Percentiles rank a stretch among this genome's conserved stretches.
Conservation (phyloP, 2,888 invertebrate genomes). For the Omphaloscelis lunosa region DNA sequence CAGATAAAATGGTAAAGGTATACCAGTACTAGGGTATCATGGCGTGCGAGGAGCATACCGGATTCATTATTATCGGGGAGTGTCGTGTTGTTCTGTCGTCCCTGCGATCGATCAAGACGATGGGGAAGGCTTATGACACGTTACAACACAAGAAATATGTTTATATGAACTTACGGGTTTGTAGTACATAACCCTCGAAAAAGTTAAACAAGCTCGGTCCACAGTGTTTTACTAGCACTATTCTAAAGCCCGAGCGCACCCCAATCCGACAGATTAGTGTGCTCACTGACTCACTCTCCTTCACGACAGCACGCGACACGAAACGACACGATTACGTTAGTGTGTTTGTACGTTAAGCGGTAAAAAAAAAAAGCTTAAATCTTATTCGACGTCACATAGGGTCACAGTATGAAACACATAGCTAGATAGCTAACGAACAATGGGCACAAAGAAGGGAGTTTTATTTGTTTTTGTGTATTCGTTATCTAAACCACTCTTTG, state of each 20-base stretch:
- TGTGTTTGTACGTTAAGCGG: conserved; percentile 20
- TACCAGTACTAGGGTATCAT: too few species aligned
- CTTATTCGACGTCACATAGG: conserved; percentile 47
- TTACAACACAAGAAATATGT: background rate
- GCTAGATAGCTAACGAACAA: conserved; percentile 65
- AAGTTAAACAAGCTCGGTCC: background rate
- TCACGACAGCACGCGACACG: background rate
- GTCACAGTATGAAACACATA: conserved; percentile 54
- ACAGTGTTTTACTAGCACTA: background rate
- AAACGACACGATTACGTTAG: background rate
- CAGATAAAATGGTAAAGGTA: conserved; percentile 45
- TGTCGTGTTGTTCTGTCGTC: background rate
- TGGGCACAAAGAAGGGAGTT: conserved; percentile 68
- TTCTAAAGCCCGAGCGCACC: background rate
- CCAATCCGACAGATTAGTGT: background rate
- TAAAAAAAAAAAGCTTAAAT: conserved; percentile 23
- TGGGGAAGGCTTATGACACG: background rate
- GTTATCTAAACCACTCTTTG: conserved; percentile 76
- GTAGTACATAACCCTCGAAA: background rate
- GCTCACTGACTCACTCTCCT: background rate
- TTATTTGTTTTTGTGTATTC: conserved; percentile 76
- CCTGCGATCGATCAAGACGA: background rate
- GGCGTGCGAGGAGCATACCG: background rate
- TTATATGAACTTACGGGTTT: background rate
- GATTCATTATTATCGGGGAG: background rate